These are phyloP conservation scores for Halichondria panicea DNA, from an alignment of 37 sponge, comb jelly and placozoan species.

Conservation along the genomic window DNA sequence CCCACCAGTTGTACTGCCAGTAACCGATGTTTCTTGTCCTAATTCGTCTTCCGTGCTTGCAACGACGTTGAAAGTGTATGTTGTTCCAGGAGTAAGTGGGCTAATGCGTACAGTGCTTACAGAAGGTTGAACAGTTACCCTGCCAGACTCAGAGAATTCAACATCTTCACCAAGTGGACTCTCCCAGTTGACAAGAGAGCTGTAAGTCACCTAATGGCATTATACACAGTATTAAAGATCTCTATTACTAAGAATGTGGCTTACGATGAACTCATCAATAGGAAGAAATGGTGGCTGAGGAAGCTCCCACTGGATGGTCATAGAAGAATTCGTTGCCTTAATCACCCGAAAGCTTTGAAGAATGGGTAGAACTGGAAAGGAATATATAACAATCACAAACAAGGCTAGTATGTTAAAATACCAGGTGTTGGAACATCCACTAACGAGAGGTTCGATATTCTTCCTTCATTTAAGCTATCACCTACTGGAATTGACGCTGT, in stretches of 20 bases:
- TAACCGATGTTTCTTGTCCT: background rate
- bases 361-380: background rate
- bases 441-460: conserved; percentile 4
- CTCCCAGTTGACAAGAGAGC: background rate
- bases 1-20: background rate
- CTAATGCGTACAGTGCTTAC: background rate
- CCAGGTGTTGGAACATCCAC: conserved; percentile 28
- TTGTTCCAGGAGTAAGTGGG: conserved; percentile 21
- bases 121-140: background rate
- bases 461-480: conserved; percentile 7
- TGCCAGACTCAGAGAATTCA: background rate
- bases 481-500: conserved; percentile 1
- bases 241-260: conserved; percentile 1
- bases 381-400: background rate
- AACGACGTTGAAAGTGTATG: conserved; percentile 24
- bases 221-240: background rate
- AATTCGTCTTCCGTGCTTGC: conserved; percentile 11
- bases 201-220: conserved; percentile 28
- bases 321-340: background rate
- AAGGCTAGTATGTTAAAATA: background rate
- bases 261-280: background rate
- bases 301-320: conserved; percentile 2
- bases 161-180: background rate
- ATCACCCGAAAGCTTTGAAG: background rate
- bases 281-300: conserved; percentile 10